These are phyloP conservation scores for Yoshiicerus persimilis DNA, from an alignment of 1,140 invertebrate genomes.

Conservation along the genomic window DNA sequence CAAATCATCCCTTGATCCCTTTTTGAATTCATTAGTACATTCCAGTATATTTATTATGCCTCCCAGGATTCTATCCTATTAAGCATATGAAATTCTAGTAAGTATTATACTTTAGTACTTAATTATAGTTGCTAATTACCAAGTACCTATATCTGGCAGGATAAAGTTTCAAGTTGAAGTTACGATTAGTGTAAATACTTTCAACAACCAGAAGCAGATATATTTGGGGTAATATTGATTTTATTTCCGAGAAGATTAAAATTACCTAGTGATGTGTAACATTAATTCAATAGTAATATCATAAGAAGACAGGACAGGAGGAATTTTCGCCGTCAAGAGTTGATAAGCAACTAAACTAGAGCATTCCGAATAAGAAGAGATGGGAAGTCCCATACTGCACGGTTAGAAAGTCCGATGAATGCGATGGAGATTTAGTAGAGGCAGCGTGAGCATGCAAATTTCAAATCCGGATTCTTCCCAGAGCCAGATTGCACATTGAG, in stretches of 20 bases:
- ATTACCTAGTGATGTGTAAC: not conserved
- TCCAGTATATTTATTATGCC: too few species aligned
- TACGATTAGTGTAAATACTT: too few species aligned
- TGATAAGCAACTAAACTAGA: not conserved
- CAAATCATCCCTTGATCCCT: too few species aligned
- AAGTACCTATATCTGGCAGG: too few species aligned
- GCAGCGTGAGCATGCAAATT: conserved; percentile 18
- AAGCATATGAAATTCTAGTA: not conserved
- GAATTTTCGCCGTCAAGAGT: not conserved
- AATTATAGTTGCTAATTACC: not conserved
- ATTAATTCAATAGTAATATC: not conserved
- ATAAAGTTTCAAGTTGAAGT: not conserved
- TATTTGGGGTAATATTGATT: not conserved
- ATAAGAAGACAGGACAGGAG: not conserved
- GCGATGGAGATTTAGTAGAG: not conserved
- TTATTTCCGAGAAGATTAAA: not conserved
- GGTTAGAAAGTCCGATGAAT: not conserved
- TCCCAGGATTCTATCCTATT: too few species aligned
- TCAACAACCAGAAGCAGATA: too few species aligned
- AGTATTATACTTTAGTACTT: not conserved
- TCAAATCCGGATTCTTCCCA: conserved; percentile 9
- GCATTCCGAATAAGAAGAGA: not conserved
- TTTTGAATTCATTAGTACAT: too few species aligned
- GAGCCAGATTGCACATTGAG: conserved; percentile 21
- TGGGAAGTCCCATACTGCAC: not conserved